Evolutionary conservation across 2,888 invertebrate species (phyloP).

Genomic region (Elysia crispata): DNA sequence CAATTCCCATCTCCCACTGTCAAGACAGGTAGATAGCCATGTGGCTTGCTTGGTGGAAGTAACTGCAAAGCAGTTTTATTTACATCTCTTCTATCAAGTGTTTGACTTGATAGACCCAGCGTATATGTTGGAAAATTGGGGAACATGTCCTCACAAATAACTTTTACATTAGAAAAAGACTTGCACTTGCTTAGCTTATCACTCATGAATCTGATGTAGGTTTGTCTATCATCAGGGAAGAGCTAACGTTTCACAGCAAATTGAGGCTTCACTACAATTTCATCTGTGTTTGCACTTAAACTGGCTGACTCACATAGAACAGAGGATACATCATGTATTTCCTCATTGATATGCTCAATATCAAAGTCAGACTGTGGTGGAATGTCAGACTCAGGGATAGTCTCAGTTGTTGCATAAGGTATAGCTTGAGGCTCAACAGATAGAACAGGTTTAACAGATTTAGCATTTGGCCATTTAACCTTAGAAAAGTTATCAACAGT

Average conservation of each 20-base stretch:
- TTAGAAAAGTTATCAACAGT: background rate
- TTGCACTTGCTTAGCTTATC: background rate
- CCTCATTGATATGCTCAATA: too few relatives aligned
- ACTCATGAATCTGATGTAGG: background rate
- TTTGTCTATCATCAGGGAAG: background rate
- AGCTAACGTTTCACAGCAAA: background rate
- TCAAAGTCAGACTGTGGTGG: too few relatives aligned
- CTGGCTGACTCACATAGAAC: too few relatives aligned
- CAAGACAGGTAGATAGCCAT: conserved; percentile 5
- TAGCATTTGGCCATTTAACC: conserved; percentile 26
- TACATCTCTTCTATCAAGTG: background rate
- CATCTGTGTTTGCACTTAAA: background rate
- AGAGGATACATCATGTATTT: too few relatives aligned
- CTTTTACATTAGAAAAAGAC: background rate
- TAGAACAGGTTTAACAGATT: background rate
- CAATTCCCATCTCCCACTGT: conserved; percentile 29
- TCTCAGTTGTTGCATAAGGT: too few relatives aligned
- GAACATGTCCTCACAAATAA: background rate
- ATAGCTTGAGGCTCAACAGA: too few relatives aligned
- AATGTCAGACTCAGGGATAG: too few relatives aligned
- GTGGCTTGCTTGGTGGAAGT: background rate
- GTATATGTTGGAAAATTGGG: background rate
- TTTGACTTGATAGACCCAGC: background rate
- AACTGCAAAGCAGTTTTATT: background rate
- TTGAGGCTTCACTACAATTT: background rate